Evolutionary conservation across 30 jellyfish, hydroid and myxozoan species (phyloP).

Genomic region (Clytia hemisphaerica): DNA sequence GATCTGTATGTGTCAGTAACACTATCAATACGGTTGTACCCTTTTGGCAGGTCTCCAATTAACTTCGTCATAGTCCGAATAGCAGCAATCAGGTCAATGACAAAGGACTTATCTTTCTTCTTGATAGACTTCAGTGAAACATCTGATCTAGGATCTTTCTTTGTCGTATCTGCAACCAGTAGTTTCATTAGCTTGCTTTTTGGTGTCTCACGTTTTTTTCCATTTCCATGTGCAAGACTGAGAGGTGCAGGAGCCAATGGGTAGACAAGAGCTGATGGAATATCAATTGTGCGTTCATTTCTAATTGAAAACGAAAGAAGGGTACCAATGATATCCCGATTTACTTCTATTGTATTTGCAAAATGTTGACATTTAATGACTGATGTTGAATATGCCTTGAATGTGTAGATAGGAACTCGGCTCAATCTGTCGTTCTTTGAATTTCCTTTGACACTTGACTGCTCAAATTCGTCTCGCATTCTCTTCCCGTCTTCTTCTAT

Average conservation of each 20-base stretch:
- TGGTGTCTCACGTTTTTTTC: background rate
- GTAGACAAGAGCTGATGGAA: background rate
- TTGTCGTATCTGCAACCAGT: background rate
- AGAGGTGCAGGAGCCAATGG: background rate
- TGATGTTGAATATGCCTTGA: too few relatives aligned
- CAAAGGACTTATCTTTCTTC: background rate
- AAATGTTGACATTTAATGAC: too few relatives aligned
- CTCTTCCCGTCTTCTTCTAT: too few relatives aligned
- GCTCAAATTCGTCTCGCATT: too few relatives aligned
- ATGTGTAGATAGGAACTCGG: too few relatives aligned
- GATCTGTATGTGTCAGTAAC: constrained; percentile 41
- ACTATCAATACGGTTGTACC: constrained; percentile 36
- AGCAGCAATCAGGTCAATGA: constrained; percentile 51
- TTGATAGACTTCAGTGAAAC: background rate
- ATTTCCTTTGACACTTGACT: too few relatives aligned
- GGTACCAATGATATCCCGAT: background rate
- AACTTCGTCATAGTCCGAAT: constrained; percentile 33
- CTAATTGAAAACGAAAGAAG: background rate
- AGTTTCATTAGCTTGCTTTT: background rate
- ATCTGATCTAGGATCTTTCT: background rate
- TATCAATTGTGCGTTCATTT: background rate
- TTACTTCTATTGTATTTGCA: background rate
- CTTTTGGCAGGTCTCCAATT: constrained; percentile 17
- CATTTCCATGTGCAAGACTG: background rate
- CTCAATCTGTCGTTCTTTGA: too few relatives aligned